Base-by-base conservation (phyloP, 2,113 vertebrate species). In the Passer domesticus region DNA sequence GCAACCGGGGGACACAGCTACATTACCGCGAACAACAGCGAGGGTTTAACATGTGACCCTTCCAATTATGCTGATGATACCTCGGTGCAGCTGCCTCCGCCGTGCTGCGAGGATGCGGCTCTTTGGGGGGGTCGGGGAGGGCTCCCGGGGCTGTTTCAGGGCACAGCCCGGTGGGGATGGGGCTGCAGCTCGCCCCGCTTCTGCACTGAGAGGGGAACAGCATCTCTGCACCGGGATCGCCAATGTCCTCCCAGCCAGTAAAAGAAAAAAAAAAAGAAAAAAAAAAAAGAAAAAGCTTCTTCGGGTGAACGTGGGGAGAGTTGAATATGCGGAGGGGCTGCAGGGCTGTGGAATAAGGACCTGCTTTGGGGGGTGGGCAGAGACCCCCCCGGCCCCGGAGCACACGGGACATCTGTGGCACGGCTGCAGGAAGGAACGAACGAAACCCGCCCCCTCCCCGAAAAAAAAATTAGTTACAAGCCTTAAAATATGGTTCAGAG, bases 21-120 rank as follows among this genome's bases (percentile, higher is more conserved):
- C 95, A 96, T 98, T 96, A 96, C 96, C 83, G 89, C 96, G 83
- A 97, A 97, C 94, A 97, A 97, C 95, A 91, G 95, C 87, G 75
- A 95, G 95, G 96, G 95, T 97, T 98, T 98, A 98, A 98, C 97
- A 97, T 97, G 96, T 98, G 98, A 97, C 97, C 97, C 93, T 92
- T 96, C 87, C 96, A 97, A 97, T 97, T 95, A 97, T 72, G 66
- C 91, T 72, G 94, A 96, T 87, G 97, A 97, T 87, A 84, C 96
- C 96, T 96, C 96, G 87, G 94, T 83, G 96, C 98, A 98, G 98
- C 98, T 98, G 98, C 95, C 93, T 90, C 72, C 53, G 66, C 82
- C 15, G 68, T 24, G 73, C 87, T 35, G 66, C 27, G 18, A 9
- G 13, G 83, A 80, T 76, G 89, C 0, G 43, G 62, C 78, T 75